Evolutionary conservation across 2,797 vertebrate species (phyloP).

Genomic region (Tenualosa ilisha): DNA sequence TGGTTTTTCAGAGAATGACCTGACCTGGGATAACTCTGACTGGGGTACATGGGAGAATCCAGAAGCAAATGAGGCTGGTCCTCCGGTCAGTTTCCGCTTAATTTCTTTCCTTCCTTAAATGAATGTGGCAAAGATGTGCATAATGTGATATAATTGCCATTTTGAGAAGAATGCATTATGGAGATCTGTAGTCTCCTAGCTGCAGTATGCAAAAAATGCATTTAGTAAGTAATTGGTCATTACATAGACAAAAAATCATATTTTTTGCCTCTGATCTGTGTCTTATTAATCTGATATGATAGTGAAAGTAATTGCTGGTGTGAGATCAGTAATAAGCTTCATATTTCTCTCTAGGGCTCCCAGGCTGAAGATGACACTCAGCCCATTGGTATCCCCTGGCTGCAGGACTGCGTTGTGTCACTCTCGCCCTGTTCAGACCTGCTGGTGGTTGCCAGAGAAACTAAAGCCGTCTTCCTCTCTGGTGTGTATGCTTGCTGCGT

Average conservation of each 20-base stretch:
- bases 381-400: conserved; percentile 79
- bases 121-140: not conserved
- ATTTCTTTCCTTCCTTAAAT: not conserved
- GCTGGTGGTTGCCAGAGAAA: conserved; percentile 89
- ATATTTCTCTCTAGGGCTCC: not conserved
- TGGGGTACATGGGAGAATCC: conserved; percentile 92
- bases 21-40: conserved; percentile 88
- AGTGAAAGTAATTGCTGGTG: not conserved
- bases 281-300: not conserved
- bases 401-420: conserved; percentile 90
- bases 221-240: not conserved
- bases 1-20: conserved; percentile 75
- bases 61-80: conserved; percentile 66
- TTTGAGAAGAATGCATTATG: not conserved
- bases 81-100: conserved; percentile 51
- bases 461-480: conserved; percentile 91
- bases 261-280: not conserved
- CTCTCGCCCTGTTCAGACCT: conserved; percentile 94
- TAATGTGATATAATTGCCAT: not conserved
- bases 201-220: not conserved
- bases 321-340: not conserved
- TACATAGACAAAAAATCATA: no score
- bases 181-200: not conserved
- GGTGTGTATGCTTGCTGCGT: conserved; percentile 69
- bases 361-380: conserved; percentile 80